Conservation (phyloP, 2,888 invertebrate genomes). For the Trisateles emortualis region DNA sequence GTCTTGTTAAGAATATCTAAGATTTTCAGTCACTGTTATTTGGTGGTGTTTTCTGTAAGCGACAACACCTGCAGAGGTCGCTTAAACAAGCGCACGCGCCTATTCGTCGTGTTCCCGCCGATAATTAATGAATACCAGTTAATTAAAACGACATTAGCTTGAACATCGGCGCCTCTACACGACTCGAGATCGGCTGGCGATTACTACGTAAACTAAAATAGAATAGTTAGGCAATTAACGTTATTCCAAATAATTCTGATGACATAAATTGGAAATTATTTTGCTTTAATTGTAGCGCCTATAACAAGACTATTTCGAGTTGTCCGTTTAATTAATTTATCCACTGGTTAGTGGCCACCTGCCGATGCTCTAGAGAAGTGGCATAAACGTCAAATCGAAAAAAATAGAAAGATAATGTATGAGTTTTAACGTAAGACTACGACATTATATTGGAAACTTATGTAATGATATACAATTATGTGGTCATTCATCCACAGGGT, state of each 20-base stretch:
- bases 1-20: too few species aligned
- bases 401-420: too few species aligned
- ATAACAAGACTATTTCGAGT: neutral
- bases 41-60: conserved; percentile 42
- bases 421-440: too few species aligned
- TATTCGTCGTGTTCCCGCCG: conserved; percentile 61
- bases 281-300: neutral
- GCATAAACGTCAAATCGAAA: too few species aligned
- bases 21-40: too few species aligned
- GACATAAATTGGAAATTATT: neutral
- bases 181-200: conserved; percentile 73
- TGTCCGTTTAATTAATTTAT: too few species aligned
- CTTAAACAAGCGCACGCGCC: conserved; percentile 60
- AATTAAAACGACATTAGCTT: conserved; percentile 83
- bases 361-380: too few species aligned
- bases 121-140: conserved; percentile 86
- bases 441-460: too few species aligned
- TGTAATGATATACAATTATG: too few species aligned
- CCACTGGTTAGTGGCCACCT: too few species aligned
- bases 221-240: conserved; percentile 61
- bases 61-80: conserved; percentile 60
- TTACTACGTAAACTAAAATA: conserved; percentile 60
- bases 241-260: conserved; percentile 38
- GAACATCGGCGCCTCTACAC: conserved; percentile 82
- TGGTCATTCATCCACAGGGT: too few species aligned